Evolutionary conservation across 2,797 vertebrate genomes (phyloP).

Genomic region (Apogon hyalosoma): DNA sequence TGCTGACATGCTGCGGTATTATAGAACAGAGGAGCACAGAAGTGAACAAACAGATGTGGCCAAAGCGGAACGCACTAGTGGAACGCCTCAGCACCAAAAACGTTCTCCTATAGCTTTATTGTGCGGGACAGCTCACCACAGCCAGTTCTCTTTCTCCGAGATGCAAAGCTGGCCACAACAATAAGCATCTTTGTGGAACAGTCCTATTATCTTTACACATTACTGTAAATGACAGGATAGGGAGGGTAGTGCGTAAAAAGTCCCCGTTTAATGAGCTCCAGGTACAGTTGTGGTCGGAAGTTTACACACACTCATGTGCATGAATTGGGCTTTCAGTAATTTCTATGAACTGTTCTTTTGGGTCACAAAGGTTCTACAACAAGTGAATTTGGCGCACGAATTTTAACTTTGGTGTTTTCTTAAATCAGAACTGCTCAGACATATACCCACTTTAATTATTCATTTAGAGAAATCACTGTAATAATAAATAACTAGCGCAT

Average conservation of each 20-base stretch:
- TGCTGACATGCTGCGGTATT: slow-evolving; percentile 43
- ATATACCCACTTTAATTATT: too few relatives aligned
- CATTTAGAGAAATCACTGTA: too few relatives aligned
- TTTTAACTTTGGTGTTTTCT: too few relatives aligned
- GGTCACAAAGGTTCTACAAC: too few relatives aligned
- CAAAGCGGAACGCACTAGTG: slow-evolving; percentile 43
- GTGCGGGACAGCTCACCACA: slow-evolving; percentile 71
- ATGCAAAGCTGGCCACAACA: slow-evolving; percentile 71
- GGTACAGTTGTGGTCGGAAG: slow-evolving; percentile 44
- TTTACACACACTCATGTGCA: slow-evolving; percentile 17
- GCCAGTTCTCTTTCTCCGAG: slow-evolving; percentile 68
- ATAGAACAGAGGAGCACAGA: slow-evolving; percentile 43
- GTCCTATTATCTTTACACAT: slow-evolving; percentile 57
- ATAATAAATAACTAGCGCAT: too few relatives aligned
- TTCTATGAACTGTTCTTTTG: too few relatives aligned
- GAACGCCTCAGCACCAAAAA: slow-evolving; percentile 54
- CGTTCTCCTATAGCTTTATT: slow-evolving; percentile 72
- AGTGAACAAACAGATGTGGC: slow-evolving; percentile 68
- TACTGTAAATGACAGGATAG: slow-evolving; percentile 58
- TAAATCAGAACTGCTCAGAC: too few relatives aligned
- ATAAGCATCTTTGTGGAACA: slow-evolving; percentile 76
- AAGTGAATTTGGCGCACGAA: too few relatives aligned
- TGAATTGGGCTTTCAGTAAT: too few relatives aligned
- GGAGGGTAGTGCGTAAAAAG: slow-evolving; percentile 37
- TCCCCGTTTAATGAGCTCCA: slow-evolving; percentile 61